Conservation (phyloP, 2,888 invertebrate species). For the Allolobophora icterica region DNA sequence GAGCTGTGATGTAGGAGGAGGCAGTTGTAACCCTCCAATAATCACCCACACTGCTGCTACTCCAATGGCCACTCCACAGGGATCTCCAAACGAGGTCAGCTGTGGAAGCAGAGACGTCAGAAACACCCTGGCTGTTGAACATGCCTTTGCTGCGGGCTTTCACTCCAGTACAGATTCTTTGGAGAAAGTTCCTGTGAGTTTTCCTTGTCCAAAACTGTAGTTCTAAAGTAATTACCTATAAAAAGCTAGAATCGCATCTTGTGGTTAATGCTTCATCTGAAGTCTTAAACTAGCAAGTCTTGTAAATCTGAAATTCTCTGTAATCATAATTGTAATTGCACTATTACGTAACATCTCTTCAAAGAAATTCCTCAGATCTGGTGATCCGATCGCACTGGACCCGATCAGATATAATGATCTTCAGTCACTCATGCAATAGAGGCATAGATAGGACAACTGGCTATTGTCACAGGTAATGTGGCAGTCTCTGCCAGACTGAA, state of each 20-base stretch:
- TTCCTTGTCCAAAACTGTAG: background rate
- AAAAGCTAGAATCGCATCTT: background rate
- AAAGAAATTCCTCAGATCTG: no score
- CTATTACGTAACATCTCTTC: no score
- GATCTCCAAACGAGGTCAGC: constrained; percentile 85
- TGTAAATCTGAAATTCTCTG: background rate
- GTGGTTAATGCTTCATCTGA: background rate
- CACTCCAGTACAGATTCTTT: constrained; percentile 26
- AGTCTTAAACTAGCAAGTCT: background rate
- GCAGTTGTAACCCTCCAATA: constrained; percentile 67
- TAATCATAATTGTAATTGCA: no score
- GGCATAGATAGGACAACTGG: no score
- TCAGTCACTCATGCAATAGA: no score
- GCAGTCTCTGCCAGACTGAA: no score
- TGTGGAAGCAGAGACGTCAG: constrained; percentile 75
- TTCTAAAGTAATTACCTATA: background rate
- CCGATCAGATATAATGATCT: no score
- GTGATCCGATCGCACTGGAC: no score
- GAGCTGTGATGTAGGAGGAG: constrained; percentile 34
- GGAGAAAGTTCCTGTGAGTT: constrained; percentile 28
- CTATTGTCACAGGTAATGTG: no score
- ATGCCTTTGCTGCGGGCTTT: background rate
- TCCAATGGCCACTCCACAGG: constrained; percentile 76
- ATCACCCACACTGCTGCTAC: constrained; percentile 97
- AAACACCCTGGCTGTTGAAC: constrained; percentile 63